A percentile compares a stretch with the other conserved stretches of the same genome.
Evolutionary conservation across 2,888 invertebrate genomes (phyloP).

Genomic region (Cordilura impudica): DNA sequence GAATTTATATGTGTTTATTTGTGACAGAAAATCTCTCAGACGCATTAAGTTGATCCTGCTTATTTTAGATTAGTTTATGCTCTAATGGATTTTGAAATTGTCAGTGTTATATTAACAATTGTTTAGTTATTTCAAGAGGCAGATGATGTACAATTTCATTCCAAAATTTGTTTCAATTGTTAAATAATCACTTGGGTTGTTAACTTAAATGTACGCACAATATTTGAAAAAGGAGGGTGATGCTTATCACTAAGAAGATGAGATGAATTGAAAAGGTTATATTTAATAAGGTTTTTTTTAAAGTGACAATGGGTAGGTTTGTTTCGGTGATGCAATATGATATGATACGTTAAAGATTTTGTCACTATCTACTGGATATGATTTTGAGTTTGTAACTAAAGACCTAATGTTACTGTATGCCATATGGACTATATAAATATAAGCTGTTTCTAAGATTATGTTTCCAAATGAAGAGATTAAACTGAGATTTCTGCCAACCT

Average conservation of each 20-base stretch:
- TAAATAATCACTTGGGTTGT: conserved; percentile 53
- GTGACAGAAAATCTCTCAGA: conserved; percentile 42
- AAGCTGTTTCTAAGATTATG: background rate
- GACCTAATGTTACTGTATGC: background rate
- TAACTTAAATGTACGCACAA: conserved; percentile 24
- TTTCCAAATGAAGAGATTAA: too few relatives aligned
- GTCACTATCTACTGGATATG: conserved; percentile 40
- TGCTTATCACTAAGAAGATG: conserved; percentile 31
- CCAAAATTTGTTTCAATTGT: conserved; percentile 47
- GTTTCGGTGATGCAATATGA: conserved; percentile 32
- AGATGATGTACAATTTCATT: conserved; percentile 28
- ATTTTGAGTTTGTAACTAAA: conserved; percentile 16
- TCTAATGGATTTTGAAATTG: conserved; percentile 56
- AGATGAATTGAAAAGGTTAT: conserved; percentile 36
- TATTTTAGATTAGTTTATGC: conserved; percentile 56
- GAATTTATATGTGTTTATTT: background rate
- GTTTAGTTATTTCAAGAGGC: conserved; percentile 47
- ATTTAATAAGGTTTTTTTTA: conserved; percentile 28
- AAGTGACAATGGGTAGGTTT: conserved; percentile 36
- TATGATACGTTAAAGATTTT: conserved; percentile 40
- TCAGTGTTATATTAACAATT: conserved; percentile 46
- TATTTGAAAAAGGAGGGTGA: conserved; percentile 32
- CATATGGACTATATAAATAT: background rate
- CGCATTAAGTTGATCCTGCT: conserved; percentile 62
- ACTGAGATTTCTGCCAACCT: too few relatives aligned